Conservation (phyloP, 2,113 vertebrate genomes). For the Strix aluco region DNA sequence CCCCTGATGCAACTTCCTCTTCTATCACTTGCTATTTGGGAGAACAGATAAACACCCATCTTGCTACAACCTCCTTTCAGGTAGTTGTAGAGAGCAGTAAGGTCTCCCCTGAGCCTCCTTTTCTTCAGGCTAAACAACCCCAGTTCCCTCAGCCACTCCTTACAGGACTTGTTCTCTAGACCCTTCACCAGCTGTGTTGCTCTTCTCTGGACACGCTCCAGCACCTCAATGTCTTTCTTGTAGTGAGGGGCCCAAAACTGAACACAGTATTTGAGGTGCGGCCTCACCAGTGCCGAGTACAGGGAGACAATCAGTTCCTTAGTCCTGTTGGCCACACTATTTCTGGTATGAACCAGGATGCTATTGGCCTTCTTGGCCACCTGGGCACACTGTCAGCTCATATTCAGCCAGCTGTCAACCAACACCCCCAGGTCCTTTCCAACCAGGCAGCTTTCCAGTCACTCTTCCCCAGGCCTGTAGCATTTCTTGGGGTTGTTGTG, state of each 20-base stretch:
- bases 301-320: not conserved
- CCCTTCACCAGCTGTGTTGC: not conserved
- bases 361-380: not conserved
- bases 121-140: not conserved
- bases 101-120: not conserved
- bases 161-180: not conserved
- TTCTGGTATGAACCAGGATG: not conserved
- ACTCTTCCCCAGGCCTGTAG: too few species aligned
- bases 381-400: not conserved
- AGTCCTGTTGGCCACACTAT: not conserved
- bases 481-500: not conserved
- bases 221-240: not conserved
- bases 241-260: not conserved
- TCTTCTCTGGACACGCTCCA: not conserved
- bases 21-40: not conserved
- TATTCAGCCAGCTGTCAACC: not conserved
- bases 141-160: not conserved
- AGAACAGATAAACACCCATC: not conserved
- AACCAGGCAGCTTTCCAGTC: not conserved
- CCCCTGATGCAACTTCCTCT: not conserved
- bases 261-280: rapidly evolving
- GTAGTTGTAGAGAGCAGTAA: not conserved
- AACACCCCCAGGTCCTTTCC: not conserved
- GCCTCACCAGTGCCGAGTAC: not conserved
- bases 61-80: not conserved